Evolutionary conservation across 1,140 invertebrate species (phyloP).

Genomic region (Leucophenga varia): DNA sequence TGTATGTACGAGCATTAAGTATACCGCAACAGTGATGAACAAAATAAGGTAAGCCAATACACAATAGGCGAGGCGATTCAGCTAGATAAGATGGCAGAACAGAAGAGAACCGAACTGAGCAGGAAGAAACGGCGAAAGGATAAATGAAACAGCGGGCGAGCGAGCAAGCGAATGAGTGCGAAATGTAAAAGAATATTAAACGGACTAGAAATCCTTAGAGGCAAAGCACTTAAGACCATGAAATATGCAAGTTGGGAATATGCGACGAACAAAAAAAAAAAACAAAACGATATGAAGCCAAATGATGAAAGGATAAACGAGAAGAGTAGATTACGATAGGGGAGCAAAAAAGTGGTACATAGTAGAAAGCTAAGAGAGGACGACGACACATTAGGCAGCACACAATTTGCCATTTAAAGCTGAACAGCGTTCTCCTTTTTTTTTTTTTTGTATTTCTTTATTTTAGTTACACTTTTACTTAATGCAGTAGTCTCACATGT

Average conservation of each 20-base stretch:
- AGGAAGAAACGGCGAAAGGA: too few relatives aligned
- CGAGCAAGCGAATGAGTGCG: too few relatives aligned
- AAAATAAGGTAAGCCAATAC: too few relatives aligned
- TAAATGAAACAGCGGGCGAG: too few relatives aligned
- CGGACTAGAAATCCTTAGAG: slow-evolving; percentile 40
- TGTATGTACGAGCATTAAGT: too few relatives aligned
- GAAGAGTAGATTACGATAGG: background rate
- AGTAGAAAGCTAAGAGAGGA: slow-evolving; percentile 17
- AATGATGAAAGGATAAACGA: background rate
- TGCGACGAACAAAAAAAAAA: slow-evolving; percentile 31
- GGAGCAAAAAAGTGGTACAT: slow-evolving; percentile 27
- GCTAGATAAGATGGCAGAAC: too few relatives aligned
- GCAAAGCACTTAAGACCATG: slow-evolving; percentile 52
- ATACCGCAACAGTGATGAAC: too few relatives aligned
- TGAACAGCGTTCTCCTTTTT: background rate
- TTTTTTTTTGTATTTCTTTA: too few relatives aligned
- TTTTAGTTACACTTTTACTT: background rate
- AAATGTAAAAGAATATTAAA: slow-evolving; percentile 29
- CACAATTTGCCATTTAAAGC: slow-evolving; percentile 33
- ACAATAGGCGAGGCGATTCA: too few relatives aligned
- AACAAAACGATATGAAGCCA: slow-evolving; percentile 10
- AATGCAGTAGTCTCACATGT: background rate
- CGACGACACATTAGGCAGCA: slow-evolving; percentile 9
- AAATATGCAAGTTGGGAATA: slow-evolving; percentile 51
- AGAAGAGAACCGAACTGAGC: too few relatives aligned